Conservation (phyloP, 2,113 vertebrate species). For the Pholis gunnellus region DNA sequence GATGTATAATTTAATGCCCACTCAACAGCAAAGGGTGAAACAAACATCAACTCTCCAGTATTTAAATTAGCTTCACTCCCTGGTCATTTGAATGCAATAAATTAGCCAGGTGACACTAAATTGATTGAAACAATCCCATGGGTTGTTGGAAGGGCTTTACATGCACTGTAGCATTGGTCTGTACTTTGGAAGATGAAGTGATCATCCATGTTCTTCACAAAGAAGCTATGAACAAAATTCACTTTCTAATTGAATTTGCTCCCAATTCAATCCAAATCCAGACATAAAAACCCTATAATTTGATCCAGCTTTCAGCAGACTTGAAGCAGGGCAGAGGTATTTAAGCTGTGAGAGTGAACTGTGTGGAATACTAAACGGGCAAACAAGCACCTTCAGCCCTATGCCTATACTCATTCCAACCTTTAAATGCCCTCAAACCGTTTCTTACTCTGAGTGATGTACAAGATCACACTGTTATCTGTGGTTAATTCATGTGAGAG, state of each 20-base stretch:
- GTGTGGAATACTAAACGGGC: not conserved
- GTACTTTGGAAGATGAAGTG: not conserved
- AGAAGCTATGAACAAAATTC: constrained; percentile 4
- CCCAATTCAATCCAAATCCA: constrained; percentile 22
- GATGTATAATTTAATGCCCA: constrained; percentile 23
- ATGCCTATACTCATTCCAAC: not conserved
- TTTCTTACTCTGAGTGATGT: not conserved
- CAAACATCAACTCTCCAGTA: constrained; percentile 51
- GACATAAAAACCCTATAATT: not conserved
- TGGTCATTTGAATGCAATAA: constrained; percentile 50
- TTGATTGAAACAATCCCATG: constrained; percentile 38
- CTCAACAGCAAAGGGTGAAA: constrained; percentile 51
- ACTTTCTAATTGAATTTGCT: constrained; percentile 18
- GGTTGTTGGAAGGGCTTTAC: not conserved
- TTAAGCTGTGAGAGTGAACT: not conserved
- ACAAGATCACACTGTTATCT: not conserved
- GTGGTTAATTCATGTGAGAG: not conserved
- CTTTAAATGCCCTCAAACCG: not conserved
- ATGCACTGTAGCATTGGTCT: constrained; percentile 16
- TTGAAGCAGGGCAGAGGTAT: constrained; percentile 1
- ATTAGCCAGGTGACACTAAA: constrained; percentile 54
- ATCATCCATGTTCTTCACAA: constrained; percentile 1
- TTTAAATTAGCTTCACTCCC: constrained; percentile 55
- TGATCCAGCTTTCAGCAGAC: constrained; percentile 10
- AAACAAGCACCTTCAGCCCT: not conserved